Base-by-base conservation (phyloP, 2,113 vertebrate species). In the Uria lomvia region DNA sequence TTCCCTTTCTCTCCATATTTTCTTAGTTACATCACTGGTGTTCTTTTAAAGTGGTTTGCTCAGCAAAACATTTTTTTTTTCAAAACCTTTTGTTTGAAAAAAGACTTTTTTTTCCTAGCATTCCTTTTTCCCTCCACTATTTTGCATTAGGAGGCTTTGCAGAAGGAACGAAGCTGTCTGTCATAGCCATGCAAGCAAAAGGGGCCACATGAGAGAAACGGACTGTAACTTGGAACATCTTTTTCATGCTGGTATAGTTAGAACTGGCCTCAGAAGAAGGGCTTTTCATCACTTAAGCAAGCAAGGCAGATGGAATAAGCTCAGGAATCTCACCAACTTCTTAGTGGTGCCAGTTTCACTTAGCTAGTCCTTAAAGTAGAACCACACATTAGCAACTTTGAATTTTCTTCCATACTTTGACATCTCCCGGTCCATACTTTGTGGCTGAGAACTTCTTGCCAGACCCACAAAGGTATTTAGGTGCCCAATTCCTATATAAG, bases 391-490 rank as follows among this genome's bases (percentile, higher is more conserved):
- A 91, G 55, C 38, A 92, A 62, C 77, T 79, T 75, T 17, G 77
- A 88, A 86, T 91, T 91, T 95, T 89, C 77, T 87, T 82, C 71
- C 42, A 38, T 42, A 42, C 40, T 42, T 42, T 42, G 40, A 12
- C 40, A 42, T 95, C 92, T 95, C 58, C 67, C 56, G 62, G 26
- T 66, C 81, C 84, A 86, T 91, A 62, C 19, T 94, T 77, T 82
- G 58, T 83, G 94, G 84, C 74, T 82, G 45, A 92, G 67, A 59
- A 63, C 42, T 86, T 95, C 87, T 92, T 96, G 92, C 92, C 96
- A 96, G 96, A 95, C 45, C 71, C 90, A 88, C 85, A 93, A 62
- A 95, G 49, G 81, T 96, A 95, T 95, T 96, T 79, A 92, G 93
- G 42, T 60, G 58, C 74, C 90, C 58, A 2, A 3, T 90, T 91